Base-by-base conservation (phyloP, 2,797 vertebrate genomes). In the Sebastes elongatus region DNA sequence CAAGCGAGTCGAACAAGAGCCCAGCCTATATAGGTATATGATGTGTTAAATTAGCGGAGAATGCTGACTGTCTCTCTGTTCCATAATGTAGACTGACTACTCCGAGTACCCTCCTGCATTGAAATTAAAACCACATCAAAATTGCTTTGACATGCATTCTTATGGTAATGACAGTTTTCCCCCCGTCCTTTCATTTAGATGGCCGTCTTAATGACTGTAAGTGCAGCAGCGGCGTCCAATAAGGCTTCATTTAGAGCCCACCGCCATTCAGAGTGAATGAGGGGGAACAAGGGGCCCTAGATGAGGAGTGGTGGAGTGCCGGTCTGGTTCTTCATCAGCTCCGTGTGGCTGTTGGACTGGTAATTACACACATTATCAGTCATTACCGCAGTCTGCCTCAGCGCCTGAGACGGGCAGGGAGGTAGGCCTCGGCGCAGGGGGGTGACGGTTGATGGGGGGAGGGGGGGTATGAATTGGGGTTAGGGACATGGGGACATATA, bases 311-410 rank as follows among this genome's bases (percentile, higher is more conserved):
- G 80, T 56, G 65, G 25, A 80, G 83, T 46, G 33, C 83, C 52
- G 74, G 74, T 71, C 82, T 83, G 85, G 76, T 84, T 90, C 86
- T 88, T 94, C 86, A 92, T 94, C 88, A 91, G 90, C 88, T 85
- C 78, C 33, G 77, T 66, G 71, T 78, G 85, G 86, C 82, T 89
- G 86, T 83, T 86, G 81, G 88, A 14, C 77, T 92, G 86, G 78
- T 94, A 95, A 95, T 95, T 95, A 91, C 89, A 89, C 90, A 93
- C 89, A 95, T 94, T 95, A 94, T 91, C 86, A 90, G 91, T 91
- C 92, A 95, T 96, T 95, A 94, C 92, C 61, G 38, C 87, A 88
- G 86, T 83, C 89, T 94, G 90, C 75, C 86, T 84, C 81, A 75
- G 88, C 28, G 83, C 74, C 86, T 77, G 83, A 93, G 80, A 80